Conservation (phyloP, 2,797 vertebrate species). For the Coendou prehensilis region DNA sequence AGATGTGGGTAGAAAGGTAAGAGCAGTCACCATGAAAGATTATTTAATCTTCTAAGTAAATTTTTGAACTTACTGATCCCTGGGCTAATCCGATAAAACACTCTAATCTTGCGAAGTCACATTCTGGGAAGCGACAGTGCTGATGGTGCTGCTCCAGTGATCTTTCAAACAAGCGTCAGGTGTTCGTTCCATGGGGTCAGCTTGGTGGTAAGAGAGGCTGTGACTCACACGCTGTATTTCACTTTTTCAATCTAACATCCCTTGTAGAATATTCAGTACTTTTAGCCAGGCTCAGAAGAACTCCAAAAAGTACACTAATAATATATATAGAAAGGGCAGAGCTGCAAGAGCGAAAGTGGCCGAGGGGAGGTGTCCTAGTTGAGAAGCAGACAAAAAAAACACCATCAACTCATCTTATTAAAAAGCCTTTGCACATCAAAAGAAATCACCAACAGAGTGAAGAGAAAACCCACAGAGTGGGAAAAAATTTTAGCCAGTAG, state of each 20-base stretch:
- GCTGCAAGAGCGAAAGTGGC: neutral
- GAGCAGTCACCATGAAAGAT: slow-evolving; percentile 67
- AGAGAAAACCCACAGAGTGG: neutral
- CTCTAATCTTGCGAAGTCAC: slow-evolving; percentile 63
- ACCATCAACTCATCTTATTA: neutral
- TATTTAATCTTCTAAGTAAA: slow-evolving; percentile 79
- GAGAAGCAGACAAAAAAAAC: neutral
- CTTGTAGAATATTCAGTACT: neutral
- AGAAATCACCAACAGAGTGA: neutral
- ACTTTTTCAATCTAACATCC: slow-evolving; percentile 29
- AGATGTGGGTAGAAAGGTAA: slow-evolving; percentile 68
- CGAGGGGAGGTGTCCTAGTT: neutral
- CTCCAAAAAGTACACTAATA: neutral
- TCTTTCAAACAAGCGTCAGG: neutral
- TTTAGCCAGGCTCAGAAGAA: neutral
- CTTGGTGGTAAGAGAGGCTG: neutral
- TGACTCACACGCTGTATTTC: slow-evolving; percentile 2
- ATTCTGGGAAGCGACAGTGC: neutral
- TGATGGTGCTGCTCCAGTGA: neutral
- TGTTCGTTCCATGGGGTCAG: slow-evolving; percentile 2
- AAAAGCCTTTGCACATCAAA: neutral
- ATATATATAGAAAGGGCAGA: neutral
- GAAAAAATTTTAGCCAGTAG: neutral
- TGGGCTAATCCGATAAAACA: slow-evolving; percentile 75
- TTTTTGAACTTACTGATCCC: slow-evolving; percentile 76